Base-by-base conservation (phyloP, 2,888 invertebrate genomes). In the Drosophila neutralis region DNA sequence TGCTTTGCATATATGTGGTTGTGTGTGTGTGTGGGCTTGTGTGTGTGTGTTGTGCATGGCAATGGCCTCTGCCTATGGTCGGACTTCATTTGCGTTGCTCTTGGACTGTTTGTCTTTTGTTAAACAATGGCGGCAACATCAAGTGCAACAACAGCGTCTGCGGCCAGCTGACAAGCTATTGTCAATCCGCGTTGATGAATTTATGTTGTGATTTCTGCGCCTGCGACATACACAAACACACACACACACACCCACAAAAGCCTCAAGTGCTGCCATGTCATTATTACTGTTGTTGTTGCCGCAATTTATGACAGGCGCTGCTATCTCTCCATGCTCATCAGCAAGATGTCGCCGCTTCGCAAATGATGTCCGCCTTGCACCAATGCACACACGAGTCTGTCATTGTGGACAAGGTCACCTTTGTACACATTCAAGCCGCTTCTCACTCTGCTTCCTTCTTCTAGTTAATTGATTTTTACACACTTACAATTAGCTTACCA, bases 81-180 rank as follows among this genome's bases (percentile, higher is more conserved):
- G 62, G 80, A 82, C 83, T 82, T 75, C 75, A 82, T 82, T 82
- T 82, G 75, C 80, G 62, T 76, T 76, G 60, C 73, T 57, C 67
- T 87, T 87, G 76, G 87, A 87, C 73, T 76, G 83, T 63, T 74
- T 89, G 88, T 87, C 90, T 89, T 87, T 84, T 90, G 89, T 90
- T 77, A 77, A 82, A 64, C 63, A 60, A 57, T 56, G 57, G 45
- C 57, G 31, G 31, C 42, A 57, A 4, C 40, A 57, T 13, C 54
- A 27, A 27, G 27, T 11, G 29, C 36, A 38, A 7, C 18, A 54
- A 35, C 49, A 51, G 13, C 36, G 13, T 27, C 36, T 54, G 27
- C 60, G 80, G 54, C 49, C 29, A 54, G 51, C n/a, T 77, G 84
- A 68, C 69, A 73, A 63, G 57, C 73, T 72, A 70, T 77, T 91